Conservation (phyloP, 2,797 vertebrate species). For the Apogon talboti region DNA sequence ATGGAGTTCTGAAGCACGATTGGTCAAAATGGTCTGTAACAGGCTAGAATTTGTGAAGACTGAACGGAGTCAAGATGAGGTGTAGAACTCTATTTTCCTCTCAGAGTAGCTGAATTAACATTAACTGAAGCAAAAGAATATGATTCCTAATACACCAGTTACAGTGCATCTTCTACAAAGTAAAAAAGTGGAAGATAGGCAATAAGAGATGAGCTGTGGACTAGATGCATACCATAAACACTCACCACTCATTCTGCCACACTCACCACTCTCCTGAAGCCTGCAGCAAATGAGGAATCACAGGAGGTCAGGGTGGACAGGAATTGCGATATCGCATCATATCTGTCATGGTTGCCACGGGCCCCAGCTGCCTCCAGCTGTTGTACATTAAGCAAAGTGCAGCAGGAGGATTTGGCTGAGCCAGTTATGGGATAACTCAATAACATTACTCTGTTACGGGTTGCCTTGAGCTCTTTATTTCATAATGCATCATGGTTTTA, state of each 20-base stretch:
- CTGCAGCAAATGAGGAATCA: constrained; percentile 53
- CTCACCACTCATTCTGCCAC: constrained; percentile 26
- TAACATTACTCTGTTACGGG: constrained; percentile 77
- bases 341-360: constrained; percentile 70
- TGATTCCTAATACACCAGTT: neutral
- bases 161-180: rapidly evolving
- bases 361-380: constrained; percentile 79
- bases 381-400: constrained; percentile 84
- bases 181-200: neutral
- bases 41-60: too few relatives aligned
- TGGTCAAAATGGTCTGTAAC: too few relatives aligned
- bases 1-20: too few relatives aligned
- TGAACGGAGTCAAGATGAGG: too few relatives aligned
- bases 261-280: constrained; percentile 29
- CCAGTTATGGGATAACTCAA: constrained; percentile 84
- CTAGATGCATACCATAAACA: neutral
- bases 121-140: too few relatives aligned
- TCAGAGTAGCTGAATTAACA: too few relatives aligned
- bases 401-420: constrained; percentile 80
- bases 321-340: constrained; percentile 55
- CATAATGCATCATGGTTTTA: constrained; percentile 75
- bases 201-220: neutral
- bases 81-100: too few relatives aligned
- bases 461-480: constrained; percentile 78
- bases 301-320: constrained; percentile 60